Base-by-base conservation (phyloP, 2,888 invertebrate species). In the Drosophila kokeensis region DNA sequence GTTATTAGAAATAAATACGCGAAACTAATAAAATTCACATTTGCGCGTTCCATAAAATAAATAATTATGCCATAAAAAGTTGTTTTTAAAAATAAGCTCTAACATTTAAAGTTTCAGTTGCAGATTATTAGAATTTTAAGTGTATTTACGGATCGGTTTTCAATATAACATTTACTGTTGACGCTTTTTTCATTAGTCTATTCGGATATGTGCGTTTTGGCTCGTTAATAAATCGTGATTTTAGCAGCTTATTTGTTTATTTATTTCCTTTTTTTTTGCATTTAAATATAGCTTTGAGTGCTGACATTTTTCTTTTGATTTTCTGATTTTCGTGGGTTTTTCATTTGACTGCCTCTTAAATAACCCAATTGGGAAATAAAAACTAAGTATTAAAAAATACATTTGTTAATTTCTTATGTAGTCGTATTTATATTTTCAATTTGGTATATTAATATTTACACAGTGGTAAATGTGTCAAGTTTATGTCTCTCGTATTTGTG, bases 291-390 rank as follows among this genome's bases (percentile, higher is more conserved):
- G 34, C 34, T 52, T 38, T 27, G 24, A 36, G 34, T 50, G 55
- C n/a, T 57, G 34, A 52, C 32, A 52, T 40, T 30, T 65, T 32
- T n/a, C 42, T n/a, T 49, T 24, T 18, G 27, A n/a, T n/a, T n/a
- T n/a, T n/a, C 21, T 38, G 15, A 7, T 13, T 38, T 40, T 40
- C 11, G 29, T 49, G 2, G 1, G 4, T 15, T 45, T 7, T 63
- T 6, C 21, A 21, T 34, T 21, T 52, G 30, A 10, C 13, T n/a
- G 3, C 6, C n/a, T 13, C 3, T 27, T 54, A 54, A 54, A 38
- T 34, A 54, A 38, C 18, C 7, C 21, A 42, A 42, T 21, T 40
- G 29, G 11, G 8, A 15, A n/a, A 11, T 13, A 21, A 29, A n/a
- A 5, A 29, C 11, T 5, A 10, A 5, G 10, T 30, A 21, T 57